A percentile compares a stretch with the other conserved stretches of the same genome.
These are phyloP conservation scores for Hirtodrosophila cameraria DNA, from an alignment of 2,888 invertebrate species.

Conservation along the genomic window DNA sequence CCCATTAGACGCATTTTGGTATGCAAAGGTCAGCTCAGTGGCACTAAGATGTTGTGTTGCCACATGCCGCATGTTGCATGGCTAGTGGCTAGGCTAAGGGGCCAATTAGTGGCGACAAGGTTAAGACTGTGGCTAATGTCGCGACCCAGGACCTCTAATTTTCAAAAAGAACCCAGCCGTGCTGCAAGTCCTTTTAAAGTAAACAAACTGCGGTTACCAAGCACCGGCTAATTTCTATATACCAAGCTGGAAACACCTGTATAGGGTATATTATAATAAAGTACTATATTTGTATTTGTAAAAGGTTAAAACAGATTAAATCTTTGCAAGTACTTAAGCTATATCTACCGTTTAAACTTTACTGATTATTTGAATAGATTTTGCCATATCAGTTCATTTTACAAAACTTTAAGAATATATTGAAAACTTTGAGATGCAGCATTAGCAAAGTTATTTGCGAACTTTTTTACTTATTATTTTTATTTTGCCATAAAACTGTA, in stretches of 20 bases:
- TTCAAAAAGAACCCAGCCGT: constrained; percentile 8
- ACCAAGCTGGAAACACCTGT: neutral
- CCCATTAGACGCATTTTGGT: constrained; percentile 58
- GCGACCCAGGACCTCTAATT: constrained; percentile 34
- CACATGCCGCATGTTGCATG: constrained; percentile 71
- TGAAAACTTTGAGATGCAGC: too few species aligned
- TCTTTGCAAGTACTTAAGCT: too few species aligned
- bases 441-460: too few species aligned
- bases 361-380: too few species aligned
- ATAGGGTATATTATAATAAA: constrained; percentile 2
- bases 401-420: too few species aligned
- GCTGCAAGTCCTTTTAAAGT: constrained; percentile 28
- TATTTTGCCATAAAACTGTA: too few species aligned
- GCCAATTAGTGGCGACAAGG: constrained; percentile 75
- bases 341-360: too few species aligned
- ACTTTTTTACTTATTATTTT: too few species aligned
- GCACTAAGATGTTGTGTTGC: constrained; percentile 59
- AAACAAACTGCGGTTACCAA: constrained; percentile 61
- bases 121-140: constrained; percentile 63
- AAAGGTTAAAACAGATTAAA: neutral
- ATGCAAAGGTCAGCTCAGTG: constrained; percentile 52
- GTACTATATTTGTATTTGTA: neutral
- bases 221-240: constrained; percentile 24
- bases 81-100: constrained; percentile 60
- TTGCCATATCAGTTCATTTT: too few species aligned